phyloP scores from a whole-genome alignment of 2,797 vertebrate species.

The Hippocampus kuda region DNA sequence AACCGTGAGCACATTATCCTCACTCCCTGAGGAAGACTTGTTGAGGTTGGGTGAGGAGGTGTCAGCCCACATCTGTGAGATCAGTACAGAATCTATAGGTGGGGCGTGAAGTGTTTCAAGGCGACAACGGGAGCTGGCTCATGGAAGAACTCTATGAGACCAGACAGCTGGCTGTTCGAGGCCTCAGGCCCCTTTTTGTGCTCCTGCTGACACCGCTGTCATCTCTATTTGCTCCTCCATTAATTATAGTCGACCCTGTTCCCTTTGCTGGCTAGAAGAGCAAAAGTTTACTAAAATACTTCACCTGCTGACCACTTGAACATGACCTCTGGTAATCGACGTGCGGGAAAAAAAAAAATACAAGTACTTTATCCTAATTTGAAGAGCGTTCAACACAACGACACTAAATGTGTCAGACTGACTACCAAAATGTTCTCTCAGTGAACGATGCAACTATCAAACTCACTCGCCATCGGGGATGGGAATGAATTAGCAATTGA shows the following conservation, averaged over 20 bases:
- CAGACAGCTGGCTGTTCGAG: slow-evolving; percentile 50
- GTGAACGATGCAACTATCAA: not conserved
- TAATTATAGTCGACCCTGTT: slow-evolving; percentile 45
- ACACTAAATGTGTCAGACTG: not conserved
- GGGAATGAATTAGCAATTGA: not conserved
- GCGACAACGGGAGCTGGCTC: slow-evolving; percentile 16
- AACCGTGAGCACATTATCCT: slow-evolving; percentile 5
- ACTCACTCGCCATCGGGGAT: not conserved
- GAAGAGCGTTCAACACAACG: not conserved
- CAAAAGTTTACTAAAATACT: slow-evolving; percentile 41
- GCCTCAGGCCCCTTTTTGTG: slow-evolving; percentile 19
- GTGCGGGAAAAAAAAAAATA: not conserved
- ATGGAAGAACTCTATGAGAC: slow-evolving; percentile 33
- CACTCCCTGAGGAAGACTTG: slow-evolving; percentile 10
- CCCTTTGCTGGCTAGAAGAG: slow-evolving; percentile 13
- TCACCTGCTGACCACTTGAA: slow-evolving; percentile 21
- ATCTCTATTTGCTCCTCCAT: slow-evolving; percentile 36
- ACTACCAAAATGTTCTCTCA: not conserved
- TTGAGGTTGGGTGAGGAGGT: slow-evolving; percentile 10
- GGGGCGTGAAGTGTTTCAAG: slow-evolving; percentile 13
- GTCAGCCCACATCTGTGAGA: slow-evolving; percentile 28
- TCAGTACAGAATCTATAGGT: slow-evolving; percentile 10
- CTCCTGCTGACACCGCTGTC: slow-evolving; percentile 43
- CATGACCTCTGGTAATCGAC: slow-evolving; percentile 24
- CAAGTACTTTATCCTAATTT: not conserved